These are phyloP conservation scores for Lypha dubia DNA, from an alignment of 2,888 invertebrate species.

Conservation along the genomic window DNA sequence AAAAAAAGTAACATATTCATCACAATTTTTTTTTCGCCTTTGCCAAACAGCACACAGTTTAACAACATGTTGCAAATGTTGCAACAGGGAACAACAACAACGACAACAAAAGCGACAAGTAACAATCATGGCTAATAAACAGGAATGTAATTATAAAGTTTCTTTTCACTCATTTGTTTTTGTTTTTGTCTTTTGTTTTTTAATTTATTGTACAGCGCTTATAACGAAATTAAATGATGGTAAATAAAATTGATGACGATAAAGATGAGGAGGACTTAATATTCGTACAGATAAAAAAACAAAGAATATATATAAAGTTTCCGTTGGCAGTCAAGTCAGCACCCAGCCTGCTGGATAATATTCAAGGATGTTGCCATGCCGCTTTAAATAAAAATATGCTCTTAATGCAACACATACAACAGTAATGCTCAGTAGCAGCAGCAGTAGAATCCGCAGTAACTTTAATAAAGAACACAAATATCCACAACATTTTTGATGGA, in stretches of 20 bases:
- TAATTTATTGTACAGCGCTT: constrained; percentile 46
- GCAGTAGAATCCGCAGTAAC: not conserved
- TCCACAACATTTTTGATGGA: constrained; percentile 4
- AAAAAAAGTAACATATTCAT: constrained; percentile 69
- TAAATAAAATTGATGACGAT: constrained; percentile 36
- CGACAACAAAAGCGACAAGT: constrained; percentile 4
- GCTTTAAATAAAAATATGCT: not conserved
- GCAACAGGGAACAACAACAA: constrained; percentile 32
- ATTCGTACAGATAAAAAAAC: not conserved
- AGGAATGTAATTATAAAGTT: constrained; percentile 81
- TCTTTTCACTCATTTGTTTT: constrained; percentile 64
- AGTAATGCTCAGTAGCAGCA: constrained; percentile 2
- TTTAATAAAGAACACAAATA: not conserved
- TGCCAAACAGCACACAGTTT: constrained; percentile 39
- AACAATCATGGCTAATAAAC: constrained; percentile 81
- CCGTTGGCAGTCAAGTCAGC: constrained; percentile 36
- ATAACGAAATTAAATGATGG: constrained; percentile 64
- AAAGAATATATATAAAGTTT: constrained; percentile 20
- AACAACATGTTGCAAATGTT: constrained; percentile 35
- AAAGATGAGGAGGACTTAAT: constrained; percentile 37
- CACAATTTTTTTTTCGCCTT: constrained; percentile 69
- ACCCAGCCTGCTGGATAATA: constrained; percentile 18
- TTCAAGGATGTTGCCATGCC: constrained; percentile 46
- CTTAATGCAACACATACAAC: constrained; percentile 32
- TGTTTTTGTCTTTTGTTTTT: constrained; percentile 20